phyloP scores from a whole-genome alignment of 2,113 vertebrate species.

The Trochalopteron elliotii region DNA sequence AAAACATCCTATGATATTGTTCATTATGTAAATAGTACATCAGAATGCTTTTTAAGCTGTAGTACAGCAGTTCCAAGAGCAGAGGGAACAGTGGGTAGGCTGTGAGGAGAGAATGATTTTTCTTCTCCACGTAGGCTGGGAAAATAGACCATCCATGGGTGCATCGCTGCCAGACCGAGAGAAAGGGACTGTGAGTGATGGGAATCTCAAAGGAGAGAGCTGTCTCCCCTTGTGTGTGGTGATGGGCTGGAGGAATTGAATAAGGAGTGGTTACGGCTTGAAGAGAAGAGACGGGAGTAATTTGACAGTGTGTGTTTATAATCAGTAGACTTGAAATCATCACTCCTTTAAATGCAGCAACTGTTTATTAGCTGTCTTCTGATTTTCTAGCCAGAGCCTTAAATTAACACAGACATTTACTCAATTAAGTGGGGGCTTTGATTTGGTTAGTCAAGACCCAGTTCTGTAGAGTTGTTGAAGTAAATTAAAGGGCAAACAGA shows the following conservation, averaged over 20 bases:
- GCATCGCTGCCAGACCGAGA: neutral
- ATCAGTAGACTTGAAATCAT: constrained; percentile 39
- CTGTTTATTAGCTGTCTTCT: constrained; percentile 58
- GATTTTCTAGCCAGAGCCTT: constrained; percentile 39
- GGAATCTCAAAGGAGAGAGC: constrained; percentile 33
- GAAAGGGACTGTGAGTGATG: constrained; percentile 30
- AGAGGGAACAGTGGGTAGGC: neutral
- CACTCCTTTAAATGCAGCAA: constrained; percentile 50
- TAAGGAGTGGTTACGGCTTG: constrained; percentile 23
- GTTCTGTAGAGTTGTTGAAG: neutral
- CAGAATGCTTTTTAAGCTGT: neutral
- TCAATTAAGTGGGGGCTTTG: constrained; percentile 46
- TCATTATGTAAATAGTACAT: neutral
- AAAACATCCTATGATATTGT: neutral
- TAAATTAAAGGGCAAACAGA: constrained; percentile 44
- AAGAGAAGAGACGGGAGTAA: neutral
- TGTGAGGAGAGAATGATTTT: neutral
- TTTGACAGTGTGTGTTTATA: constrained; percentile 25
- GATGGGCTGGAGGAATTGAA: neutral
- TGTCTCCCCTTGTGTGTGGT: neutral
- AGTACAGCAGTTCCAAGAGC: neutral
- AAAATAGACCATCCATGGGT: neutral
- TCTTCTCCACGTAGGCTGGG: neutral
- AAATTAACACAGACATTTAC: constrained; percentile 50
- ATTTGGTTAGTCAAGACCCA: constrained; percentile 35